Evolutionary conservation across 1,140 invertebrate genomes (phyloP), one percentile per base, ranked within the genome.

Genomic region (Kradibia gibbosae): DNA sequence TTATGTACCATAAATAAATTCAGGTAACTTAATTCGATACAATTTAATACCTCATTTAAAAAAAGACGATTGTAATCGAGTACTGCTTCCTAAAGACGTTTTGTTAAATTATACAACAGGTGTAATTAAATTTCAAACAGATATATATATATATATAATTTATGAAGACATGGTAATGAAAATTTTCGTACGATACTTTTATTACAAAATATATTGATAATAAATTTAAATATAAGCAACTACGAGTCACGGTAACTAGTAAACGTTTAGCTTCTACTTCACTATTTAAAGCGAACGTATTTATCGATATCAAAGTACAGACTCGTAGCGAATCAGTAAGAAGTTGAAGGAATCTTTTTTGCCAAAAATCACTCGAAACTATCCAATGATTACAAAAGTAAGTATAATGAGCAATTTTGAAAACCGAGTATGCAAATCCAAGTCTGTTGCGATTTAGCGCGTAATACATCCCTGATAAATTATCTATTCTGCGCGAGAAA

Each of bases 341-440:
- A n/a, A n/a, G n/a, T n/a, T n/a, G 3, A 4, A 0, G 2, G 34
- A 65, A 3, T 7, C 50, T 55, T 55, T 50, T 57, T 25, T 31
- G 20, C 31, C 72, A n/a, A n/a, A 55, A 48, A 15, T 11, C 4
- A 28, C 36, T 36, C n/a, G 1, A 62, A 82, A 85, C 73, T 85
- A 85, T 70, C 83, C 83, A 85, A 87, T 88, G 87, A 86, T 89
- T 74, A 77, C 83, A 78, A 80, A 81, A 83, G 72, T 48, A 81
- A 83, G 72, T 48, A 79, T 74, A 80, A 75, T 78, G 65, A 83
- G 48, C 55, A 22, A 83, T 70, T 79, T 73, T 70, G 60, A 76
- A 57, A 70, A 22, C 53, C 62, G 39, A 42, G 36, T 74, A 78
- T 81, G 67, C 73, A 71, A 79, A 84, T 82, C 25, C 57, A 77